Evolutionary conservation across 2,113 vertebrate species (phyloP).

Genomic region (Noturus placidus): DNA sequence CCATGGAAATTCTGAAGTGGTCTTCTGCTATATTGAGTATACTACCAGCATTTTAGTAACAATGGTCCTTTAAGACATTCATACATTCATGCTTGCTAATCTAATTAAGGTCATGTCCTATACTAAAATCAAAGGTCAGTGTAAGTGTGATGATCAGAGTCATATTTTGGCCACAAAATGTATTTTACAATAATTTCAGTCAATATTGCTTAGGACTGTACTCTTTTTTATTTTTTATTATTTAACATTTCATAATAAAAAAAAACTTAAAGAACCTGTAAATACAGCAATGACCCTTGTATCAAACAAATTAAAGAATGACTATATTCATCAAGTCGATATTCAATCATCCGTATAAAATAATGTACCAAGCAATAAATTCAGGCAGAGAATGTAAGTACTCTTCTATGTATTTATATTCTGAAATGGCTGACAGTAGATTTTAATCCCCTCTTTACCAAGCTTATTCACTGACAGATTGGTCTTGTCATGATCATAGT

Average conservation of each 20-base stretch:
- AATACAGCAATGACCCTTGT: not conserved
- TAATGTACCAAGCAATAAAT: not conserved
- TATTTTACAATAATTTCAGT: not conserved
- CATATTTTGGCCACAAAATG: not conserved
- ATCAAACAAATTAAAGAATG: not conserved
- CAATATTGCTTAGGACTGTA: not conserved
- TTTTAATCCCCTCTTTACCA: slow-evolving; percentile 2
- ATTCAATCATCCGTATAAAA: not conserved
- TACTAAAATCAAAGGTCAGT: not conserved
- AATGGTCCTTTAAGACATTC: slow-evolving; percentile 19
- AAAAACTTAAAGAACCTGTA: not conserved
- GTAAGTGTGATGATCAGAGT: not conserved
- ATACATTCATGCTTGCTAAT: not conserved
- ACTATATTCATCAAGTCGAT: not conserved
- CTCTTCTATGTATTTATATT: not conserved
- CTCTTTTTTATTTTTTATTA: not conserved
- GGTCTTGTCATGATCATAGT: slow-evolving; percentile 30
- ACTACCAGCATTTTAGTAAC: slow-evolving; percentile 29
- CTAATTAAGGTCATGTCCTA: slow-evolving; percentile 12
- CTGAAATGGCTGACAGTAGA: not conserved
- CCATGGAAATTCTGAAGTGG: slow-evolving; percentile 46
- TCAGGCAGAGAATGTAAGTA: not conserved
- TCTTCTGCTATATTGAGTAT: slow-evolving; percentile 35
- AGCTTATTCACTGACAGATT: slow-evolving; percentile 40
- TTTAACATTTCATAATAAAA: not conserved